Base-by-base conservation (phyloP, 2,888 invertebrate species). In the Pterobdella sp. region DNA sequence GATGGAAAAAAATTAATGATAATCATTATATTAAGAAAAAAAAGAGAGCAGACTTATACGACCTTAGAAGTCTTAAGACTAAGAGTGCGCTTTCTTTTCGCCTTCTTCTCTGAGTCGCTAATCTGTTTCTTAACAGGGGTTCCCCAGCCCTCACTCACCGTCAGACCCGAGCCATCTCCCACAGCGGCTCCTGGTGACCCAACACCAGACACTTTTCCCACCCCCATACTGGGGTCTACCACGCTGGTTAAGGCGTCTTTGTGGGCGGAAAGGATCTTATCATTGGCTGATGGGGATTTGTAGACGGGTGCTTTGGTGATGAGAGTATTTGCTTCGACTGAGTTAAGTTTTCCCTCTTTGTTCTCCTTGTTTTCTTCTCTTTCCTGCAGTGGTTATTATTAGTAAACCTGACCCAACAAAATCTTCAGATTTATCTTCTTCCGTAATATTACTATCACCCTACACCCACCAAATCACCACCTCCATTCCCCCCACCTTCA, bases 21-120 rank as follows among this genome's bases (percentile, higher is more conserved):
- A 34, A 35, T 29, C 26, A 34, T 29, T 65, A 7, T 7, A 31
- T 7, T 14, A 65, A 29, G 18, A 68, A 42, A 14, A 42, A 37
- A 68, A 18, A 35, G 10, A 68, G 3, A 37, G 22, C 4, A 36
- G 22, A 42, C 4, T 7, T 22, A 42, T 26, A 42, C 29, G 29
- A 52, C 49, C 74, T 93, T 87, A 18, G 94, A 88, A 0, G 96
- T 95, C 36, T 93, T 96, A 85, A 97, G 95, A 77, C 94, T 94
- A 0, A 96, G 93, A 0, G 94, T 94, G 77, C 94, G 88, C 60
- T 75, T 65, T n/a, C 75, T 71, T 56, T 77, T 77, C 42, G 76
- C 78, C 34, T 73, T 75, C 72, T 77, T 77, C 72, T 76, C 75
- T 10, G 76, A 76, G n/a, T 77, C 78, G 18, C 75, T 72, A 10